Base-by-base conservation (phyloP, 1,140 invertebrate species). In the Drosophila punjabiensis region DNA sequence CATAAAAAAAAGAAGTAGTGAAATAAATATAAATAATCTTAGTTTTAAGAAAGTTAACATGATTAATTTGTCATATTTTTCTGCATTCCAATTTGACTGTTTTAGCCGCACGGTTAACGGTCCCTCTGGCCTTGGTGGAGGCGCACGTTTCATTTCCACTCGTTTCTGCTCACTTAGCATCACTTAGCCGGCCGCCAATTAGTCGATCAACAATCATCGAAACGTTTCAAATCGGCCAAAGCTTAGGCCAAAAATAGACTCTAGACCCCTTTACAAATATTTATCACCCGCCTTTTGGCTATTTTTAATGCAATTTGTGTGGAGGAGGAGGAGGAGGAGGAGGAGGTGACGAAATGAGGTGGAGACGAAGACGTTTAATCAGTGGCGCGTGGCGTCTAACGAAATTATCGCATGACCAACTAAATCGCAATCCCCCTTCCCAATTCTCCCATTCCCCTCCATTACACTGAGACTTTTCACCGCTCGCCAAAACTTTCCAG, bases 401-500 rank as follows among this genome's bases (percentile, higher is more conserved):
- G 41, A 77, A 77, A 76, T 65, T 77, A 80, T 81, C 81, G 82
- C 81, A 84, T 84, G 81, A 84, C 82, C 62, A 68, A 67, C 58
- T 71, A 77, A 77, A 55, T 74, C 69, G 68, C 70, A 35, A 24
- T 9, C 30, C 39, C 30, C n/a, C 41, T n/a, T 20, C 58, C 10
- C 24, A 24, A 52, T 24, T 45, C 45, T 14, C 28, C 16, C 7
- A 8, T 48, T 32, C 43, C 30, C 18, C 45, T 24, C 28, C 18
- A 39, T 76, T 39, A 55, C 52, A 65, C 45, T n/a, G 68, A 48
- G 53, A 73, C 52, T 78, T 69, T 78, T 62, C 75, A 47, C 56
- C 75, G 32, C 47, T 78, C 53, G 77, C 62, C 33, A 82, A 80
- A 87, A 88, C 76, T 87, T 88, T 87, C 84, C 84, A 87, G 83